Base-by-base conservation (phyloP, 2,888 invertebrate species). In the Drosophila mettleri region DNA sequence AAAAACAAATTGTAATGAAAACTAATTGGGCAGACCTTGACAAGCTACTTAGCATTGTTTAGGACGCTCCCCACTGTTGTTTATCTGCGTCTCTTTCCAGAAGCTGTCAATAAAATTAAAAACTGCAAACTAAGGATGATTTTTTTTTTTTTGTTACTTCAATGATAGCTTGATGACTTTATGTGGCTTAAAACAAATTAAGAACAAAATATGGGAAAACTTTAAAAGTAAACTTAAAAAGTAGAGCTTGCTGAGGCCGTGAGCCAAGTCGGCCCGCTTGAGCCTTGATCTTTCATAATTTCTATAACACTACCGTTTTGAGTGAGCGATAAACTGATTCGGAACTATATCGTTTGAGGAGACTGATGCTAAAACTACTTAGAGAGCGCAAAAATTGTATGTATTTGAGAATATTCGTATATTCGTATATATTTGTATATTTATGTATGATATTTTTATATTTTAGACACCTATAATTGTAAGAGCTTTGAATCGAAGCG, bases 11-110 rank as follows among this genome's bases (percentile, higher is more conserved):
- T 60, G 54, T 77, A 77, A 84, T 80, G 64, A 54, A 80, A 83
- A 86, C 80, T 70, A 86, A 86, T 80, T 83, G 77, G 63, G 24
- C 46, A 64, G 62, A 66, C 52, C 49, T 38, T 55, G 53, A 55
- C 52, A 64, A 46, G 62, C 67, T 53, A 65, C 65, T 82, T 67
- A 48, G 60, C n/a, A 36, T 22, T 57, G 49, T 49, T 41, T 20
- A 14, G 24, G 8, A 24, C 39, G n/a, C 45, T n/a, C 3, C n/a
- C 22, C 18, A 3, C 18, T 49, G 33, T 22, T 16, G 12, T 51
- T 20, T 18, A 22, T 18, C 20, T 18, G 31, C 31, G 12, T 5
- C n/a, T 43, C 20, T 22, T 34, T 39, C 45, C 48, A 48, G 41
- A 52, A 52, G 48, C 41, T 51, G 3, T 18, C 20, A 12, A 36